Base-by-base conservation (phyloP, 2,797 vertebrate species). In the Pachyuromys duprasi region DNA sequence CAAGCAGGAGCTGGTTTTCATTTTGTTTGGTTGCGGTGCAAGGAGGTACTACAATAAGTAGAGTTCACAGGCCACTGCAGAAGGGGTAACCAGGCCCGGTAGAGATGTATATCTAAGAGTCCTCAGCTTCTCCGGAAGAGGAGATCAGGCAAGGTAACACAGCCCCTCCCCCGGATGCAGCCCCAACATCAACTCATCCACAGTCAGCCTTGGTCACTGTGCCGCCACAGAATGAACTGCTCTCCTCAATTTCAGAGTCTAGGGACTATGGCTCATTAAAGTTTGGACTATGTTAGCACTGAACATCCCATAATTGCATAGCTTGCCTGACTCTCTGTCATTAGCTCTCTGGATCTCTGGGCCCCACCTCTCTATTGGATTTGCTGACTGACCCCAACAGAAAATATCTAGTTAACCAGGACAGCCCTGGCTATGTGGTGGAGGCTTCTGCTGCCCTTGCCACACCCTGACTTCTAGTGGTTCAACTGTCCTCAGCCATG, bases 281-380 rank as follows among this genome's bases (percentile, higher is more conserved):
- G 55, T 95, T 95, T 97, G 98, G 97, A 97, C 97, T 96, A 72
- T 79, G 80, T 87, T 95, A 65, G 89, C 33, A 55, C 79, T 91
- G 96, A 97, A 95, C 96, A 97, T 90, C 93, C 91, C 88, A 84
- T 98, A 98, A 98, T 97, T 98, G 91, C 81, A 97, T 86, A 97
- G 97, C 96, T 96, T 60, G 88, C 96, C 97, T 49, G 90, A 97
- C 93, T 96, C 95, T 94, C 90, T 91, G 92, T 84, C 60, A 97
- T 98, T 97, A 97, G 95, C 93, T 88, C 92, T 74, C 89, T 84
- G 80, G 33, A 76, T 96, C 72, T 87, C 78, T 49, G 90, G 89
- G 83, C 96, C 87, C 78, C 96, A 97, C 97, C 96, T 98, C 97
- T 95, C 98, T 98, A 81, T 96, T 98, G 91, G 81, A 97, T 96